Conservation (phyloP, 1,140 invertebrate genomes). For the Bombus huntii region DNA sequence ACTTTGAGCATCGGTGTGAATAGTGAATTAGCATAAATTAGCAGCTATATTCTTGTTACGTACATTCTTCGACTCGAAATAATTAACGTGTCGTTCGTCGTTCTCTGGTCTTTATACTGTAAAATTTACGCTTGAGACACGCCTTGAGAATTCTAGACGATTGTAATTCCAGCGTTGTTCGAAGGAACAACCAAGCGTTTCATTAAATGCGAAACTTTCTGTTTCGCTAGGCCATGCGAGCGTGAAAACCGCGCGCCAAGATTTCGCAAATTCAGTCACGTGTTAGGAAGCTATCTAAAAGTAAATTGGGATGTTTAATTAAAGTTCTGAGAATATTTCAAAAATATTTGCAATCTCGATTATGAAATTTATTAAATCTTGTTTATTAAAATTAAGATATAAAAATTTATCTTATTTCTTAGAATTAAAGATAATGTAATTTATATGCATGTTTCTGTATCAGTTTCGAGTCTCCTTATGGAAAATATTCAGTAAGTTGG, state of each 20-base stretch:
- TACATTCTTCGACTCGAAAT: neutral
- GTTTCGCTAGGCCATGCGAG: neutral
- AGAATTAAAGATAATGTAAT: too few relatives aligned
- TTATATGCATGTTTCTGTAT: accelerated
- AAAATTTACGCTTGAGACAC: neutral
- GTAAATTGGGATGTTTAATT: neutral
- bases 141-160: neutral
- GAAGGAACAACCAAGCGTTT: neutral
- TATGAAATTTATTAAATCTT: too few relatives aligned
- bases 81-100: neutral
- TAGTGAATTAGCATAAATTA: neutral
- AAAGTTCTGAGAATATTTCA: neutral
- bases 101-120: neutral
- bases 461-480: neutral
- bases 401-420: too few relatives aligned
- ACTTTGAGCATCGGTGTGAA: neutral
- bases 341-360: neutral
- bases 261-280: neutral
- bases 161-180: neutral
- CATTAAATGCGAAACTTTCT: neutral
- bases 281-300: neutral
- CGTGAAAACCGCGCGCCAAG: neutral
- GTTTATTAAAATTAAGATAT: too few relatives aligned
- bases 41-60: neutral
- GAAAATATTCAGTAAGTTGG: neutral